Base-by-base conservation (phyloP, 2,113 vertebrate genomes). In the Nothocercus nigrocapillus region DNA sequence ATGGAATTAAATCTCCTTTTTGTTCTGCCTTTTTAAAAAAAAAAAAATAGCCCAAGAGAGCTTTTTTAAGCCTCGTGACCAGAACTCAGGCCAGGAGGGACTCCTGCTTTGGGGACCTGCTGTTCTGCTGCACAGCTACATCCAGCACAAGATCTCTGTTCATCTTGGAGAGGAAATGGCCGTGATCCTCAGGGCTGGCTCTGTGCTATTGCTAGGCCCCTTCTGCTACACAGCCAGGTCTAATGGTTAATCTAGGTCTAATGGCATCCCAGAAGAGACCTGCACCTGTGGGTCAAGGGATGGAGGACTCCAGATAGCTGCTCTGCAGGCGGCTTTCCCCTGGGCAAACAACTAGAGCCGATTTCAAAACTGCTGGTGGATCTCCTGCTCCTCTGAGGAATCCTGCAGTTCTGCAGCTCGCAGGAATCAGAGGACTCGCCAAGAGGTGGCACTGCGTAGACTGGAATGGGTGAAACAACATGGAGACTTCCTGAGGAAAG, bases 391-490 rank as follows among this genome's bases (percentile, higher is more conserved):
- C 54, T 38, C n/a, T 2, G 45, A 13, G 38, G 20, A 64, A 58
- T 47, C 2, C 20, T 53, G 64, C 49, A 13, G 0, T 11, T n/a
- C 69, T 18, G 69, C 53, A 1, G 69, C 19, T 4, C 9, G 47
- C 36, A 89, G 44, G 28, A 36, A 8, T 8, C 5, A 54, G 27
- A 44, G 49, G 22, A 30, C 40, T 78, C 30, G 25, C 94, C 95
- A 38, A 85, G 82, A 85, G 95, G 87, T 83, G 93, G 93, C 94
- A 74, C 70, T 96, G 40, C 3, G 3, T 3, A 85, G 85, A 4
- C 47, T 69, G 78, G 7, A 40, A 40, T 13, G 58, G 73, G 69
- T 32, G 54, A 21, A 7, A 24, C 9, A 56, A 34, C 38, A 38
- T 13, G 53, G 77, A 75, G 74, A 13, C 11, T 14, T 22, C 44